These are phyloP conservation scores for Protophormia terraenovae DNA, from an alignment of 2,888 invertebrate genomes.

Conservation along the genomic window DNA sequence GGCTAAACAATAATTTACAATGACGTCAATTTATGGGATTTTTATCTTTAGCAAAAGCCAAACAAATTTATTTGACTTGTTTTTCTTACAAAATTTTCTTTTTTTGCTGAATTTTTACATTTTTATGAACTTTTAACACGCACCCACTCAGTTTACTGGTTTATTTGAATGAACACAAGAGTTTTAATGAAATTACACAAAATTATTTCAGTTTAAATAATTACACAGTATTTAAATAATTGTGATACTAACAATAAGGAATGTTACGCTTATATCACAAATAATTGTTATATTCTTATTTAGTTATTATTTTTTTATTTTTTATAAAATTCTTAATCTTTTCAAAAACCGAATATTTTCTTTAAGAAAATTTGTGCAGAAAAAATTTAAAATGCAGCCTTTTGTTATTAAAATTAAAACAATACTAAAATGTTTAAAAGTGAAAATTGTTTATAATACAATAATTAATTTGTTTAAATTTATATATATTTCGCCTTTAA, in stretches of 20 bases:
- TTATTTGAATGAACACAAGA: no score
- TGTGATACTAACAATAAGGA: slow-evolving; percentile 4
- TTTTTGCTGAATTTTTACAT: slow-evolving; percentile 7
- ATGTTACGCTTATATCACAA: neutral
- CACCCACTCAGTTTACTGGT: slow-evolving; percentile 34
- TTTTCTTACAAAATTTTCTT: neutral
- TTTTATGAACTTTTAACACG: slow-evolving; percentile 49
- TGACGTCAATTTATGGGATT: slow-evolving; percentile 60
- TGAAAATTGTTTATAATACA: neutral
- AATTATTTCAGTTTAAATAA: neutral
- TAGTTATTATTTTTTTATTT: neutral
- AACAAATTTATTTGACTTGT: neutral
- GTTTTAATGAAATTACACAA: slow-evolving; percentile 6
- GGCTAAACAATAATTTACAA: slow-evolving; percentile 12
- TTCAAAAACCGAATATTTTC: neutral
- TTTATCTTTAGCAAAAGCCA: slow-evolving; percentile 31
- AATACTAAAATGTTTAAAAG: neutral
- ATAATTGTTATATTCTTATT: neutral
- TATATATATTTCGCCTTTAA: neutral
- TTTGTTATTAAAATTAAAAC: neutral
- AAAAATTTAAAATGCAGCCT: neutral
- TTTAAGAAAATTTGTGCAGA: slow-evolving; percentile 1
- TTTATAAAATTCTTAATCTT: neutral
- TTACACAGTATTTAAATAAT: neutral
- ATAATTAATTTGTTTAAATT: neutral